Percentiles rank a stretch among this genome's conserved stretches.
Conservation (phyloP, 2,797 vertebrate genomes). For the Spizella passerina region DNA sequence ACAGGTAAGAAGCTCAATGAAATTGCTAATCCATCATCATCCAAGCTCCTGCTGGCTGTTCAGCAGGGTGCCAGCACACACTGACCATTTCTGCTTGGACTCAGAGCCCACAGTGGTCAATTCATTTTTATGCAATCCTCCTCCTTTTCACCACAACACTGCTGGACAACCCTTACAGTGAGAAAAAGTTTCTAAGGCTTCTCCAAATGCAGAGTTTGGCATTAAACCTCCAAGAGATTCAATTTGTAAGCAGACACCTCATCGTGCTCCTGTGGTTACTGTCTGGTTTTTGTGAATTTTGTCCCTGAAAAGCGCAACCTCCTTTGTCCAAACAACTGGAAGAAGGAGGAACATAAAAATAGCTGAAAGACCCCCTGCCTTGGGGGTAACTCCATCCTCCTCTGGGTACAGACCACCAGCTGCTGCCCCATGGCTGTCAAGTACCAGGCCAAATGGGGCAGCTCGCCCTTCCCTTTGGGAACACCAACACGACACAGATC, state of each 20-base stretch:
- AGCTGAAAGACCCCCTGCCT: not conserved
- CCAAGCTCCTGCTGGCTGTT: not conserved
- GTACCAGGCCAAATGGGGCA: not conserved
- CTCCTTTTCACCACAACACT: not conserved
- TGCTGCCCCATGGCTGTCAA: not conserved
- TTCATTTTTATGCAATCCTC: not conserved
- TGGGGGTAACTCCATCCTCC: not conserved
- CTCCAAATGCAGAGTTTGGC: not conserved
- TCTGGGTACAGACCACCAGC: not conserved
- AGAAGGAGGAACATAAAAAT: not conserved
- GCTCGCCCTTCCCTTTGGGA: not conserved
- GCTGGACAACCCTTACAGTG: not conserved
- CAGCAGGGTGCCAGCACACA: not conserved
- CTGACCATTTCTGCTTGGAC: not conserved
- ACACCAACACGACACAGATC: rapidly evolving
- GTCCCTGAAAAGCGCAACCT: not conserved
- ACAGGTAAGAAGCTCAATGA: not conserved
- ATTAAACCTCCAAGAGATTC: not conserved
- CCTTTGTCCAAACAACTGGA: not conserved
- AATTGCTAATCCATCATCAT: not conserved
- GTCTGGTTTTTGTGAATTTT: not conserved
- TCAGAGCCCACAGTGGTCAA: not conserved
- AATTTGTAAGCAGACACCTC: not conserved
- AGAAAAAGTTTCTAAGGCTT: not conserved
- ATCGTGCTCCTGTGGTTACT: not conserved